Conservation (phyloP, 2,113 vertebrate genomes). For the Microcebus tavaratra region DNA sequence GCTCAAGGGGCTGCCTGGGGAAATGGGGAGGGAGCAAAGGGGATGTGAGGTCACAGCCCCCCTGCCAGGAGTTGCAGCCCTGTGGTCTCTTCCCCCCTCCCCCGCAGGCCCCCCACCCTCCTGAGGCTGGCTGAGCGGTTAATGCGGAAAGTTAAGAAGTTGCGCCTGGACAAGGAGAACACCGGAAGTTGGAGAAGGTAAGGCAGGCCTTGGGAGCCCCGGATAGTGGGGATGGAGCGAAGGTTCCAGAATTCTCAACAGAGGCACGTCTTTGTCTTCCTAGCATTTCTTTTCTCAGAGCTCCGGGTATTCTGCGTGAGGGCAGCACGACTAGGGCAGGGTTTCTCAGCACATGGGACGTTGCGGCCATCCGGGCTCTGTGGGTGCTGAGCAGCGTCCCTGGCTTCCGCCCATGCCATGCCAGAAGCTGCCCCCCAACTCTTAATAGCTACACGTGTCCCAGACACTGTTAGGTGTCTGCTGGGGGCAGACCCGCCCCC, state of each 20-base stretch:
- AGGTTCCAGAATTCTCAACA: background rate
- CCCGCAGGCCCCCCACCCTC: slow-evolving; percentile 87
- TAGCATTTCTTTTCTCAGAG: background rate
- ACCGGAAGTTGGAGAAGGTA: slow-evolving; percentile 92
- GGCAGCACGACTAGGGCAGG: rapidly evolving
- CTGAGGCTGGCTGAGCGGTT: slow-evolving; percentile 89
- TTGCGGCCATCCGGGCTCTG: background rate
- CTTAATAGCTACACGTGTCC: background rate
- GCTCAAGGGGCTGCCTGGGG: background rate
- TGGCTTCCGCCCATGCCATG: background rate
- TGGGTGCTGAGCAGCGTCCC: background rate
- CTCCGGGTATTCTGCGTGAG: rapidly evolving
- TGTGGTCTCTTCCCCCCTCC: slow-evolving; percentile 3
- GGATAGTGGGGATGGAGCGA: background rate
- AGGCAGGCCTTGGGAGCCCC: rapidly evolving
- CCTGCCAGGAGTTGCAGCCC: background rate
- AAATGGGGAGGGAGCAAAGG: no score
- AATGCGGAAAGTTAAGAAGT: slow-evolving; percentile 96
- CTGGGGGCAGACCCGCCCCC: background rate
- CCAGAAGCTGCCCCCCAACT: background rate
- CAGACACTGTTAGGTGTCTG: background rate
- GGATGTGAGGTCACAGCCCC: rapidly evolving
- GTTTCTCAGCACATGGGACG: background rate
- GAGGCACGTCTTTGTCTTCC: background rate
- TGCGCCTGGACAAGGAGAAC: slow-evolving; percentile 92